phyloP scores from a whole-genome alignment of 2,888 invertebrate species.

The Mycalesis mineus region DNA sequence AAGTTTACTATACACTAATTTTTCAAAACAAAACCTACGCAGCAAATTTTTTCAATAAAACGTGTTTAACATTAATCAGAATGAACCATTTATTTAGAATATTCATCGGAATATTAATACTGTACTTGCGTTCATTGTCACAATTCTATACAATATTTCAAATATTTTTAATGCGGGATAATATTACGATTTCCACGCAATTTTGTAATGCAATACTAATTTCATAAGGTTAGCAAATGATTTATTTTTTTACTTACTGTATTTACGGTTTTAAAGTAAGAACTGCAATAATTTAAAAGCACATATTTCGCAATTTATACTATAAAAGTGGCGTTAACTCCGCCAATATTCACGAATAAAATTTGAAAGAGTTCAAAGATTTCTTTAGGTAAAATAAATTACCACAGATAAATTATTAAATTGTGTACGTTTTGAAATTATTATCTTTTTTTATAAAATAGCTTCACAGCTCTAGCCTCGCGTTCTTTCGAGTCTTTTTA shows the following conservation, averaged over 20 bases:
- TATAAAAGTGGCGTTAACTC: background rate
- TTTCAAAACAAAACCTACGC: background rate
- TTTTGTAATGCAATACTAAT: background rate
- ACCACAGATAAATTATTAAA: background rate
- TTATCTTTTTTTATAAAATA: too few species aligned
- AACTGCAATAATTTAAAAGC: background rate
- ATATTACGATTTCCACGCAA: background rate
- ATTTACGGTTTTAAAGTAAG: background rate
- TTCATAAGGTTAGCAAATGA: background rate
- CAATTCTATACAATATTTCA: background rate
- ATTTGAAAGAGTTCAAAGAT: background rate
- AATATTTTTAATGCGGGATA: background rate
- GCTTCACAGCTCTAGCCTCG: too few species aligned
- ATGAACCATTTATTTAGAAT: too few species aligned
- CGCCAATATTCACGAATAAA: background rate
- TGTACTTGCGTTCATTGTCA: background rate
- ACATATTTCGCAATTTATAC: conserved; percentile 1
- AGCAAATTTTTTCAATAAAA: background rate
- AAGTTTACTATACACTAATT: background rate
- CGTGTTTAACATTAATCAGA: background rate
- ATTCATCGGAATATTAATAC: background rate
- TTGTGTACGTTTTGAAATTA: too few species aligned
- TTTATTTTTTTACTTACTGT: background rate
- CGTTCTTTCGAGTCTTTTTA: too few species aligned
- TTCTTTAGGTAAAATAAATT: background rate